A percentile compares a stretch with the other conserved stretches of the same genome.
phyloP scores from a whole-genome alignment of 1,140 invertebrate genomes.

The Diabrotica undecimpunctata region DNA sequence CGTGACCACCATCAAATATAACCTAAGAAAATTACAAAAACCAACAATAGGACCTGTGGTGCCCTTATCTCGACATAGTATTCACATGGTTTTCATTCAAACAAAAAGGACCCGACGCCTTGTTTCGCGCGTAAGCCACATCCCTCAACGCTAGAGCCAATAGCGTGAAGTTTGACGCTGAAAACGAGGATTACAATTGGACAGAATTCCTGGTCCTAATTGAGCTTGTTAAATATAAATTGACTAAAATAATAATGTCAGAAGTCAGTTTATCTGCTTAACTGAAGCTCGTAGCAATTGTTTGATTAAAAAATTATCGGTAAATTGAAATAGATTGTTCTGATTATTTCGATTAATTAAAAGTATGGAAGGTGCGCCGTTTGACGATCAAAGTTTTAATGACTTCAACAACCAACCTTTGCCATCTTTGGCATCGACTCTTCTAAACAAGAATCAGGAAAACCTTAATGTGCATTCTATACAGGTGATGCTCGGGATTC shows the following conservation, averaged over 20 bases:
- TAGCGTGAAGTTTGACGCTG: conserved; percentile 8
- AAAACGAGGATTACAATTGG: conserved; percentile 24
- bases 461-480: conserved; percentile 58
- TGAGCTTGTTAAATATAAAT: conserved; percentile 50
- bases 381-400: conserved; percentile 71
- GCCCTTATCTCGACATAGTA: conserved; percentile 1
- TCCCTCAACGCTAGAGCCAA: conserved; percentile 24
- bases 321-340: conserved; percentile 36
- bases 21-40: not conserved
- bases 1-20: conserved; percentile 36
- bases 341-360: conserved; percentile 37
- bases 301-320: conserved; percentile 32
- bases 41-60: conserved; percentile 20
- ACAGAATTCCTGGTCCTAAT: conserved; percentile 31
- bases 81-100: not conserved
- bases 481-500: conserved; percentile 70
- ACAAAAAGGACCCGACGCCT: conserved; percentile 9
- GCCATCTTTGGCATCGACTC: conserved; percentile 48
- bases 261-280: conserved; percentile 44
- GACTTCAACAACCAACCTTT: conserved; percentile 65
- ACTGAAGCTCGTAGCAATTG: conserved; percentile 32
- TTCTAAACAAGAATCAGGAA: conserved; percentile 45
- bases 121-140: conserved; percentile 24
- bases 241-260: conserved; percentile 49
- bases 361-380: conserved; percentile 66